Evolutionary conservation across 1,140 invertebrate species (phyloP).

Genomic region (Teleogryllus occipitalis): DNA sequence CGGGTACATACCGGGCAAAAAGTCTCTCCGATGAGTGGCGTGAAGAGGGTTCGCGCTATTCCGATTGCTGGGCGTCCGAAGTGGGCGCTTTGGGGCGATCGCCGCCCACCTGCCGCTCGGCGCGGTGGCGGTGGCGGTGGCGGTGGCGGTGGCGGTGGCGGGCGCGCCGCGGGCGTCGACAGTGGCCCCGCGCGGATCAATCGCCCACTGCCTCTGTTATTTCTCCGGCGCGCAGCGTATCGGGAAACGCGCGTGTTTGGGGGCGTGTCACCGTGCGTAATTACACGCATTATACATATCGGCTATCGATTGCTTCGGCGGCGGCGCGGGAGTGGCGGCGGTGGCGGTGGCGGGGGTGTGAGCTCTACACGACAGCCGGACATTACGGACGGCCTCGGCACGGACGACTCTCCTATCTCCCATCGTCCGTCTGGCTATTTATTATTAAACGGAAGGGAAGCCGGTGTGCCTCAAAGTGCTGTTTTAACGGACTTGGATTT

Average conservation of each 20-base stretch:
- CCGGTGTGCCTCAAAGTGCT: background rate
- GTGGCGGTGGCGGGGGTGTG: background rate
- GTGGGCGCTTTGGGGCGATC: no score
- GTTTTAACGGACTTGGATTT: background rate
- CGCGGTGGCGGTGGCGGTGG: no score
- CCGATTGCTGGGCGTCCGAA: no score
- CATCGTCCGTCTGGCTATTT: background rate
- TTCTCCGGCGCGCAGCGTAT: background rate
- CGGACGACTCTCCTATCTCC: background rate
- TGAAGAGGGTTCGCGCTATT: no score
- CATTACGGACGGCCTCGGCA: background rate
- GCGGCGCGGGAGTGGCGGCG: no score
- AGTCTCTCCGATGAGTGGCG: no score
- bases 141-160: no score
- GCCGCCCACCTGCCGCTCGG: no score
- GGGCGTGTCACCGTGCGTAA: background rate
- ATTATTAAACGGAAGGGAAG: background rate
- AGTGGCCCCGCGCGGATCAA: background rate
- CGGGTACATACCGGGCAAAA: no score
- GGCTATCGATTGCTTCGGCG: background rate
- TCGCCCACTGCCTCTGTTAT: background rate
- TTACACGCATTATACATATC: conserved; percentile 1
- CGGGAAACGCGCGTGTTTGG: background rate
- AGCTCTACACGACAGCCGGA: background rate
- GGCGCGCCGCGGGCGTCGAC: no score